Evolutionary conservation across 2,888 invertebrate genomes (phyloP), one percentile per base, ranked within the genome.

Genomic region (Hirtodrosophila alboralis): DNA sequence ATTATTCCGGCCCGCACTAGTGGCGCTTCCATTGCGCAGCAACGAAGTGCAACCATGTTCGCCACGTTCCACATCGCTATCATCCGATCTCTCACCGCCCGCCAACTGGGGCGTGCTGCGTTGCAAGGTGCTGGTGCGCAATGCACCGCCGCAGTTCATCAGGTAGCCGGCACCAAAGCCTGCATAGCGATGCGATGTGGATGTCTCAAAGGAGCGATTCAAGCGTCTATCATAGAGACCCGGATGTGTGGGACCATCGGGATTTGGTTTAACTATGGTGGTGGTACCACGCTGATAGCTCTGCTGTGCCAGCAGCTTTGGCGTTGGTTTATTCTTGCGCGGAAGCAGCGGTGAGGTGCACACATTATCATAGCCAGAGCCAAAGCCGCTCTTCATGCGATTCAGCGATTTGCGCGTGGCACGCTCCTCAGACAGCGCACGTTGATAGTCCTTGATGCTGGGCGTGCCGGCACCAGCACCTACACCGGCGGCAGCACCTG

Each of bases 191-290:
- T 85, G 67, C 18, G 88, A 86, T 1, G 86, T 83, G 27, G 90
- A 88, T 13, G 90, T 87, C 67, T 91, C 91, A 53, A 91, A 91
- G 5, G 90, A 91, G 52, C 91, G 87, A 85, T 91, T 91, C 26
- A 90, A 59, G 8, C 91, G 88, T 3, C 90, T 80, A 54, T 91
- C 91, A 36, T 91, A 91, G 6, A 91, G 78, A 33, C 90, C 90
- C 0, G 89, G 88, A 56, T 84, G 84, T 31, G 74, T 31, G 2
- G 27, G 30, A 7, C 62, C 75, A 4, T 44, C 69, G 3, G 87
- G 86, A 66, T 68, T 76, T 0, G 81, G 81, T n/a, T 81, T 84
- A 7, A 80, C 65, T 6, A 77, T 84, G 3, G 70, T 75, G 7
- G 78, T 81, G 0, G 54, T 53, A 37, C 38, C 21, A 3, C 75